A percentile compares a stretch with the other conserved stretches of the same genome.
Evolutionary conservation across 1,140 invertebrate species (phyloP).

Genomic region (Physella acuta): DNA sequence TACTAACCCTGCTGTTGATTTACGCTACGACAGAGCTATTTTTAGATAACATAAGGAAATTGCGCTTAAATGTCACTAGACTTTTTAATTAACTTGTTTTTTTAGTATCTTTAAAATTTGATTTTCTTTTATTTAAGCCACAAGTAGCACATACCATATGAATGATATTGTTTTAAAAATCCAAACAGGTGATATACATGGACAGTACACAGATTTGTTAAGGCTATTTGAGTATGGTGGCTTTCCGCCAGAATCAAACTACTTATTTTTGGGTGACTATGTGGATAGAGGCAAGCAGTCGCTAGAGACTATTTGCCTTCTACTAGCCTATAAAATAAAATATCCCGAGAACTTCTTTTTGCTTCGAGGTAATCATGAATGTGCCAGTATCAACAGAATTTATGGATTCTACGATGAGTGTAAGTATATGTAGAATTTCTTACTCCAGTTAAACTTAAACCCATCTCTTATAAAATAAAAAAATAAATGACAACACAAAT

Average conservation of each 20-base stretch:
- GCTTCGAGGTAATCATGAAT: conserved; percentile 71
- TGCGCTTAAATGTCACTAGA: no score
- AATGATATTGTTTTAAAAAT: conserved; percentile 11
- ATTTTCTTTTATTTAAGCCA: background rate
- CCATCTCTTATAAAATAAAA: no score
- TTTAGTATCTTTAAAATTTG: background rate
- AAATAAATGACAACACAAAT: no score
- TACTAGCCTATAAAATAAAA: conserved; percentile 61
- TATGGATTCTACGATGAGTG: conserved; percentile 65
- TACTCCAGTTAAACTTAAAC: no score
- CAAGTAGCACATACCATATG: background rate
- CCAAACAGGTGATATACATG: conserved; percentile 67
- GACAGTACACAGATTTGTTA: conserved; percentile 66
- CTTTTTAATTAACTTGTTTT: no score
- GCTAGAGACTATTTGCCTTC: conserved; percentile 63
- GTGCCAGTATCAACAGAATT: conserved; percentile 68
- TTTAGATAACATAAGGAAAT: no score
- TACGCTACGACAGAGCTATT: no score
- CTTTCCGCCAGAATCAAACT: conserved; percentile 65
- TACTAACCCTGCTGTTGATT: no score
- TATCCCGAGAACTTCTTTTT: conserved; percentile 70
- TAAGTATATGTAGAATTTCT: conserved; percentile 37
- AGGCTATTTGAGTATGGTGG: conserved; percentile 66
- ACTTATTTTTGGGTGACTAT: conserved; percentile 65
- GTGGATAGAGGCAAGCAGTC: conserved; percentile 67